A percentile compares a stretch with the other conserved stretches of the same genome.
Conservation (phyloP, 30 jellyfish, hydroid and myxozoan species). For the Pseudorhiza aurosa region DNA sequence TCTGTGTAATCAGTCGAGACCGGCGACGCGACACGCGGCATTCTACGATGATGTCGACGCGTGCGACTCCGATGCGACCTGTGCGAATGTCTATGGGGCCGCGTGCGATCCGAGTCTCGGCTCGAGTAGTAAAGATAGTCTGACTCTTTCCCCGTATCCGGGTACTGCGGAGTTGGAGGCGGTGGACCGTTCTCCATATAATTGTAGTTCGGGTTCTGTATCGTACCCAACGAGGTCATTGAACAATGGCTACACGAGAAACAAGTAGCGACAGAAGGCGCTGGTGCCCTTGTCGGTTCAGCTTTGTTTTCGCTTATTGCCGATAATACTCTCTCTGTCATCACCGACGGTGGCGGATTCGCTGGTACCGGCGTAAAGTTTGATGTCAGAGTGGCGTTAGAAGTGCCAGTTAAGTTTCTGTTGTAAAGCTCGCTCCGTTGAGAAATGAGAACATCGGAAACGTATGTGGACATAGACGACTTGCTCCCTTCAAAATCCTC, state of each 20-base stretch:
- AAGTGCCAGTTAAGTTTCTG: slow-evolving; percentile 85
- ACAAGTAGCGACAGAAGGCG: slow-evolving; percentile 65
- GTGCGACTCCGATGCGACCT: slow-evolving; percentile 59
- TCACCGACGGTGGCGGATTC: slow-evolving; percentile 97
- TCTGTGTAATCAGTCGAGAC: slow-evolving; percentile 53
- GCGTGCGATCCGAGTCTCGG: slow-evolving; percentile 38
- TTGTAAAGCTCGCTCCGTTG: slow-evolving; percentile 73
- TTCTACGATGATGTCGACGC: slow-evolving; percentile 65
- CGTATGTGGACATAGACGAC: slow-evolving; percentile 82
- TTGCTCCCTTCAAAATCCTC: slow-evolving; percentile 59
- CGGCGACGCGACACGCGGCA: slow-evolving; percentile 65
- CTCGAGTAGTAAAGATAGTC: slow-evolving; percentile 57
- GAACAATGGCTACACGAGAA: slow-evolving; percentile 62
- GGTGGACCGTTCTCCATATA: slow-evolving; percentile 82
- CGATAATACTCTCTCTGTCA: slow-evolving; percentile 76
- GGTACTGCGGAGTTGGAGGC: slow-evolving; percentile 72
- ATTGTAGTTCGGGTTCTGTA: slow-evolving; percentile 31
- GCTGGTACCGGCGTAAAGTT: slow-evolving; percentile 84
- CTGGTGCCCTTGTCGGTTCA: slow-evolving; percentile 67
- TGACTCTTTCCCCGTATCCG: slow-evolving; percentile 74
- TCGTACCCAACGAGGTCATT: slow-evolving; percentile 52
- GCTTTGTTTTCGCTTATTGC: slow-evolving; percentile 73
- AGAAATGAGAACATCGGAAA: slow-evolving; percentile 67
- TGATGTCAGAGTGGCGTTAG: slow-evolving; percentile 66
- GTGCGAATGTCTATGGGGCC: slow-evolving; percentile 63